Percentiles rank a stretch among this genome's conserved stretches.
phyloP scores from a whole-genome alignment of 2,113 vertebrate genomes.

The Bungarus multicinctus region DNA sequence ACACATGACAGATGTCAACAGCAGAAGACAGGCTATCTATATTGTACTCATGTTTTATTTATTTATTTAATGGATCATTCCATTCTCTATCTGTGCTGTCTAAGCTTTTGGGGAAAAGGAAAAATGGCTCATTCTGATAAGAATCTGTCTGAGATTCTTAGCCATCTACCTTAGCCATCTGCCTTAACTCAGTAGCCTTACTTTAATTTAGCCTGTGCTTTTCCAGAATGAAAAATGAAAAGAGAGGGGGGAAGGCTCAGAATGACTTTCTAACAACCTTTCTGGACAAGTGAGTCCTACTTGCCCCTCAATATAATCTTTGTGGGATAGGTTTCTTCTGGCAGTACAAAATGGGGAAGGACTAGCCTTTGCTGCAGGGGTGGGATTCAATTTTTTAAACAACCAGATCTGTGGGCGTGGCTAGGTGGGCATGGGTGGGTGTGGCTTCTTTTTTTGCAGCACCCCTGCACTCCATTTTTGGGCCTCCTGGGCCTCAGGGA shows the following conservation, averaged over 20 bases:
- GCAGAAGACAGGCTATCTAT: background rate
- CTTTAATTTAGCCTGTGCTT: background rate
- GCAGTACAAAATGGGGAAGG: background rate
- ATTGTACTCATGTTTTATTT: background rate
- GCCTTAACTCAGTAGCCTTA: background rate
- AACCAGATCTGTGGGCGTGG: too few relatives aligned
- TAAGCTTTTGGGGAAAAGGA: background rate
- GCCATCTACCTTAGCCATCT: background rate
- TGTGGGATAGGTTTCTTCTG: background rate
- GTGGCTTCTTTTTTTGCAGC: too few relatives aligned
- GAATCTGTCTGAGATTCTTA: background rate
- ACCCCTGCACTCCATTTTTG: too few relatives aligned
- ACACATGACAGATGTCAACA: background rate
- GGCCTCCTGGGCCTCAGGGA: too few relatives aligned
- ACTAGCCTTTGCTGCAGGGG: background rate
- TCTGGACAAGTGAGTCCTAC: background rate
- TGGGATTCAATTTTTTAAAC: too few relatives aligned
- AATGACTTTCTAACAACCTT: background rate
- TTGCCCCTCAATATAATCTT: background rate
- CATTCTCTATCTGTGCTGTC: background rate
- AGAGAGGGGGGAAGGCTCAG: background rate
- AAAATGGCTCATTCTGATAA: background rate
- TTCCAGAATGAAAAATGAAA: background rate
- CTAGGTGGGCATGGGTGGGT: too few relatives aligned
- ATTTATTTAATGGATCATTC: background rate